Evolutionary conservation across 2,797 vertebrate species (phyloP).

Genomic region (Enteromius unitaeniatus): DNA sequence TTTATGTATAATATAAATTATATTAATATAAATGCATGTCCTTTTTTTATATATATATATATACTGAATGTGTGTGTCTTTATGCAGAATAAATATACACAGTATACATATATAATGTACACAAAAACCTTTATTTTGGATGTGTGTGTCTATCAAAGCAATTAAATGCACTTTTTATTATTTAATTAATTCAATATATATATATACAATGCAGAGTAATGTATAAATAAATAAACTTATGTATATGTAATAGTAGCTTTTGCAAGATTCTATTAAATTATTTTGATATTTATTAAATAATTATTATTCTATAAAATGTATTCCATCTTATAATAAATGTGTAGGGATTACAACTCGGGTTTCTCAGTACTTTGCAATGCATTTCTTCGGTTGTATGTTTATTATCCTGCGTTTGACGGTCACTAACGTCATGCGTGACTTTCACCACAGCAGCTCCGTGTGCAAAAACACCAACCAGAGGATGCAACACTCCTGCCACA

Average conservation of each 20-base stretch:
- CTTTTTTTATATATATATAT: too few relatives aligned
- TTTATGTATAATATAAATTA: too few relatives aligned
- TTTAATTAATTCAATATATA: too few relatives aligned
- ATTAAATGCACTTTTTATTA: too few relatives aligned
- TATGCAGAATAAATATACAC: too few relatives aligned
- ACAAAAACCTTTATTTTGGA: too few relatives aligned
- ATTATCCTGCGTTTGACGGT: neutral
- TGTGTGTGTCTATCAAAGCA: too few relatives aligned
- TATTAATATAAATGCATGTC: too few relatives aligned
- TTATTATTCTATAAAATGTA: neutral
- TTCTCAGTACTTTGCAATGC: neutral
- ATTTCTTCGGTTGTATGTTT: neutral
- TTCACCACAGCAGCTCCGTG: conserved; percentile 34
- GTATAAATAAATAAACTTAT: neutral
- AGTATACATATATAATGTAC: too few relatives aligned
- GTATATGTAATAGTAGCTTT: too few relatives aligned
- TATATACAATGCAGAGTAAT: neutral
- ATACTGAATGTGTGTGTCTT: too few relatives aligned
- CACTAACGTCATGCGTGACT: conserved; percentile 18
- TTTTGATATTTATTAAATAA: neutral
- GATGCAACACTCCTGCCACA: conserved; percentile 1
- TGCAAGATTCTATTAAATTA: neutral
- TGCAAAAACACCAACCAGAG: conserved; percentile 17
- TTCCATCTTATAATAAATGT: neutral
- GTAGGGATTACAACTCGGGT: neutral